These are phyloP conservation scores for Muscicapa comitata DNA, from an alignment of 2,797 vertebrate species.

Conservation along the genomic window DNA sequence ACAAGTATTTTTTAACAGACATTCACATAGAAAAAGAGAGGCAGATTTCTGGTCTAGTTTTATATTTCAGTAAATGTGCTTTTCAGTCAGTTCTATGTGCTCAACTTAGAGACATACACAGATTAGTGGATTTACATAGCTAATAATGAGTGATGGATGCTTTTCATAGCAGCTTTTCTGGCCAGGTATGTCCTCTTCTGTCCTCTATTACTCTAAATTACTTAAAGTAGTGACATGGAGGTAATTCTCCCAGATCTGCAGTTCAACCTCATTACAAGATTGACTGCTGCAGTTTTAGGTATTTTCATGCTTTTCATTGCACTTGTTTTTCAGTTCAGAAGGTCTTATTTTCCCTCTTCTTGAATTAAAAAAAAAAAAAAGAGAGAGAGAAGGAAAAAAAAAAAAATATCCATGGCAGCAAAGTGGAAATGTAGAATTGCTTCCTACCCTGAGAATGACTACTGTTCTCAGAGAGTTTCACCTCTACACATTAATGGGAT, in stretches of 20 bases:
- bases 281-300: not conserved
- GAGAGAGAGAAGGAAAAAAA: not conserved
- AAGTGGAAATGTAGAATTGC: not conserved
- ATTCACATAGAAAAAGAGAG: not conserved
- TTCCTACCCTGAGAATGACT: not conserved
- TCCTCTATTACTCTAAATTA: not conserved
- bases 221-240: not conserved
- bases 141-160: not conserved
- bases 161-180: not conserved
- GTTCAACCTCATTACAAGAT: not conserved
- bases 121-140: not conserved
- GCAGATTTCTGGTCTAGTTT: not conserved
- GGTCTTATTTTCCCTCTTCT: not conserved
- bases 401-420: not conserved
- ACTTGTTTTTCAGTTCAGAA: not conserved
- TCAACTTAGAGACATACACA: not conserved
- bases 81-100: not conserved
- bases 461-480: not conserved
- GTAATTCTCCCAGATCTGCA: not conserved
- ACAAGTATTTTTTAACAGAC: not conserved
- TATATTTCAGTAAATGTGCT: not conserved
- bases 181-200: not conserved
- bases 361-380: not conserved
- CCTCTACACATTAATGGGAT: not conserved
- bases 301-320: not conserved